phyloP scores from a whole-genome alignment of 1,140 invertebrate genomes.

The Protaetia brevitarsis region DNA sequence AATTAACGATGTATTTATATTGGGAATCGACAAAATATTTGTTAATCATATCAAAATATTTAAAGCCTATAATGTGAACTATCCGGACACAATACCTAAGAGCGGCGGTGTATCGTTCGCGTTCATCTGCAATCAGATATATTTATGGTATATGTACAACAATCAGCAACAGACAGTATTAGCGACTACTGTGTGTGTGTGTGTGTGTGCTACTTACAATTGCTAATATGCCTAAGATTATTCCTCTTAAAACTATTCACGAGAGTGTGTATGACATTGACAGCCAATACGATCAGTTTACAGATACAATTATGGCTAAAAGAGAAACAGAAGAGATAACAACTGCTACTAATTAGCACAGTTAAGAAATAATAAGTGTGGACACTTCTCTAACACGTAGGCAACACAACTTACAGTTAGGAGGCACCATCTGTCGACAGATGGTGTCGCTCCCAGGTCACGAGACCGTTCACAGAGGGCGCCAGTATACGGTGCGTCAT shows the following conservation, averaged over 20 bases:
- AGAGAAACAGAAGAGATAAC: background rate
- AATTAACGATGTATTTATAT: constrained; percentile 10
- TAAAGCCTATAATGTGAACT: constrained; percentile 8
- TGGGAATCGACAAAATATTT: constrained; percentile 19
- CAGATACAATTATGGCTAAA: background rate
- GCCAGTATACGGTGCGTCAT: no score
- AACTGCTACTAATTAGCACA: background rate
- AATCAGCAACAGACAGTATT: no score
- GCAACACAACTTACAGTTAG: no score
- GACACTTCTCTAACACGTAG: background rate
- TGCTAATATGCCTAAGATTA: background rate
- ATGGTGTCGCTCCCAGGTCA: no score
- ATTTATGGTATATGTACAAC: background rate
- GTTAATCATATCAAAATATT: constrained; percentile 4
- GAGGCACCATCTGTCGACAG: no score
- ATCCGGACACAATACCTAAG: background rate
- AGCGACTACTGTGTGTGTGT: no score
- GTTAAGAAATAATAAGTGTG: background rate
- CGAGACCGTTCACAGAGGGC: no score
- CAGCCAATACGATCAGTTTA: background rate
- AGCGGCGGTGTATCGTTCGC: background rate
- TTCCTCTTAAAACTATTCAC: background rate
- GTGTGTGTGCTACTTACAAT: background rate
- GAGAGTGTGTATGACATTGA: background rate
- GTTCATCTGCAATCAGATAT: background rate